Base-by-base conservation (phyloP, 1,140 invertebrate species). In the Drepana arcuata region DNA sequence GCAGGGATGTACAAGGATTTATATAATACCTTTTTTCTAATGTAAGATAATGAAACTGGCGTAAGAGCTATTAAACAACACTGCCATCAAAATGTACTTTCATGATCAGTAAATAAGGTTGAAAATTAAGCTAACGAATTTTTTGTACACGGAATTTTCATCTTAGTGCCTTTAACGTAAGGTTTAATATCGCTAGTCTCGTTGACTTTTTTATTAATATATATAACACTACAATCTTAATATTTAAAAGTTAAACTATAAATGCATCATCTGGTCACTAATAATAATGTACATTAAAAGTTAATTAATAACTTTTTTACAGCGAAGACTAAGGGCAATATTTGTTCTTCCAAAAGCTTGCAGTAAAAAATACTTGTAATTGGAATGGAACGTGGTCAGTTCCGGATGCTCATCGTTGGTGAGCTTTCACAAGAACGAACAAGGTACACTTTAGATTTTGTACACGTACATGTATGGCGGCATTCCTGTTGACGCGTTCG, bases 221-320 rank as follows among this genome's bases (percentile, higher is more conserved):
- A 7, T 33, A 7, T 18, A 26, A 25, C n/a, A n/a, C n/a, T 10
- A 26, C 7, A 11, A 7, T 24, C 9, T 31, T 21, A 32, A 25
- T 40, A 16, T 24, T 34, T 18, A 29, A 33, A 26, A 33, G 14
- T 50, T 56, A 57, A 18, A 9, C 59, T 68, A 73, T 70, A 73
- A 73, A 73, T 73, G 69, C 69, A 64, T 51, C 44, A 28, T 49
- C 69, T 73, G 69, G 69, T 68, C 62, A 57, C 66, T 45, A n/a
- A n/a, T 44, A 46, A 48, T 18, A 68, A 73, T 73, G 58, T 73
- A 73, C 69, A 72, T 47, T 48, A 49, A 42, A 21, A 33, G 14
- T 21, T 35, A 28, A 41, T 23, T 23, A 39, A 16, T 16, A n/a
- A 33, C 30, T 15, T 18, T 16, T 16, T 26, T n/a, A 37, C n/a